A percentile compares a stretch with the other conserved stretches of the same genome.
phyloP scores from a whole-genome alignment of 1,140 invertebrate species.

The Lepidostoma basale region DNA sequence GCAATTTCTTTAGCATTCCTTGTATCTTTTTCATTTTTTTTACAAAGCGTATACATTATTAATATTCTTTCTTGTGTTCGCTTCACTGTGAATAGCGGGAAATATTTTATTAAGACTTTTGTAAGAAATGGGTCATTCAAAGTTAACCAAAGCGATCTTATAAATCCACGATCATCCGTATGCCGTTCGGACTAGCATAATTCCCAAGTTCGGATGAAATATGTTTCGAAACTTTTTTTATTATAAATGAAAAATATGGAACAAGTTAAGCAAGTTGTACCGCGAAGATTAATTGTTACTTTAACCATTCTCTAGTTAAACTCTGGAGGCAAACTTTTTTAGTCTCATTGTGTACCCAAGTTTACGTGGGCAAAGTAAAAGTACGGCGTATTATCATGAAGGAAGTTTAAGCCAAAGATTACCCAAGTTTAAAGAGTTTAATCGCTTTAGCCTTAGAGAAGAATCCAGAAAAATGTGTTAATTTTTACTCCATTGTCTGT shows the following conservation, averaged over 20 bases:
- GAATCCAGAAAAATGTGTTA: slow-evolving; percentile 14
- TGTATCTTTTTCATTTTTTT: too few relatives aligned
- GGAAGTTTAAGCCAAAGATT: slow-evolving; percentile 20
- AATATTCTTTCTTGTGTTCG: too few relatives aligned
- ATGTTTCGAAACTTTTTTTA: slow-evolving; percentile 6
- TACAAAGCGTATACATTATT: too few relatives aligned
- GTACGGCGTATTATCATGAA: slow-evolving; percentile 9
- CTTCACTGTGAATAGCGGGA: too few relatives aligned
- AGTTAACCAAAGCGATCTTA: too few relatives aligned
- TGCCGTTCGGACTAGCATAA: not conserved
- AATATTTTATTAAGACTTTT: too few relatives aligned
- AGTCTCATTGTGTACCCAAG: slow-evolving; percentile 14
- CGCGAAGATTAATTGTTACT: slow-evolving; percentile 17
- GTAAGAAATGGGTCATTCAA: too few relatives aligned
- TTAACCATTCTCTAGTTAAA: slow-evolving; percentile 6
- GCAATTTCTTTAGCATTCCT: too few relatives aligned
- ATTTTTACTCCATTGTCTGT: too few relatives aligned
- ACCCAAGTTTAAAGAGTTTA: slow-evolving; percentile 25
- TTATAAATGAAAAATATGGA: not conserved
- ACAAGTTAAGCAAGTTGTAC: slow-evolving; percentile 2
- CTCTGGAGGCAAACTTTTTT: not conserved
- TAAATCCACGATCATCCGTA: too few relatives aligned
- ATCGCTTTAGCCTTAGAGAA: slow-evolving; percentile 1
- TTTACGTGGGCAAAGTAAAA: slow-evolving; percentile 4
- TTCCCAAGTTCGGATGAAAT: not conserved